Conservation (phyloP, 2,113 vertebrate genomes). For the Chiloscyllium plagiosum region DNA sequence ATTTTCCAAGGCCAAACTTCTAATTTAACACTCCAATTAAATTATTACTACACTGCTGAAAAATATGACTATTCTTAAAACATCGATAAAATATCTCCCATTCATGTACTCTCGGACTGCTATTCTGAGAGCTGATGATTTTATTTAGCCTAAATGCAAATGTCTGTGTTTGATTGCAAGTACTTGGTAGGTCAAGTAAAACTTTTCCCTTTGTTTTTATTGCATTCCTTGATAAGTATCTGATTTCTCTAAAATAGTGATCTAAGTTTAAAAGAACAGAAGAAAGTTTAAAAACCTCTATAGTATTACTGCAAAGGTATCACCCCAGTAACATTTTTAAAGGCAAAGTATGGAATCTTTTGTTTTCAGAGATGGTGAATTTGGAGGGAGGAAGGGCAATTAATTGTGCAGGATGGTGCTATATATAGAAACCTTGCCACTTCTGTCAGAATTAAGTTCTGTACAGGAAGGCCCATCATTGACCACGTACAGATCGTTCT, state of each 20-base stretch:
- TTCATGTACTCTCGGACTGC: not conserved
- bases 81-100: not conserved
- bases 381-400: no score
- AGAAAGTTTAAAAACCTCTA: not conserved
- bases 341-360: not conserved
- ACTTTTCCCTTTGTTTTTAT: not conserved
- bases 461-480: no score
- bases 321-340: not conserved
- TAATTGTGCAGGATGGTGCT: no score
- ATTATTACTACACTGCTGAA: not conserved
- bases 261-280: not conserved
- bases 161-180: not conserved
- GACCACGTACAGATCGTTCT: no score
- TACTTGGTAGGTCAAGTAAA: not conserved
- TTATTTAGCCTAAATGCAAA: not conserved
- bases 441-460: no score
- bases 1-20: not conserved
- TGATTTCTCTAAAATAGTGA: constrained; percentile 10
- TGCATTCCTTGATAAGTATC: not conserved
- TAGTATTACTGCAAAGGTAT: no score
- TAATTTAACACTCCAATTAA: not conserved
- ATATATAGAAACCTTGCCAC: no score
- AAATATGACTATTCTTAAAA: not conserved
- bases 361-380: no score
- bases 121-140: not conserved